Evolutionary conservation across 2,888 invertebrate genomes (phyloP).

Genomic region (Diarsia brunnea): DNA sequence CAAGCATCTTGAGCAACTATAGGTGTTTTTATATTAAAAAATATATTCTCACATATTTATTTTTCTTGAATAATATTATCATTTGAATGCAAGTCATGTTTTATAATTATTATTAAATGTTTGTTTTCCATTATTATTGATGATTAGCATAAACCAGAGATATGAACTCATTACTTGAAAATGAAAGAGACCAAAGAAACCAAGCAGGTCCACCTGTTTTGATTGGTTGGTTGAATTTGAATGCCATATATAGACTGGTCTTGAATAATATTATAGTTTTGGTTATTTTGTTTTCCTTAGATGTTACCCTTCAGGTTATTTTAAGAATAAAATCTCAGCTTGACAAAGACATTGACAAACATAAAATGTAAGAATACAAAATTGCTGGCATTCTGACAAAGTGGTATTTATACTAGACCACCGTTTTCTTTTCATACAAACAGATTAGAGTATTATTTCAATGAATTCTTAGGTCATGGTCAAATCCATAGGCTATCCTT

Average conservation of each 20-base stretch:
- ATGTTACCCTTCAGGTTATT: background rate
- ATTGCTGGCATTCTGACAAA: background rate
- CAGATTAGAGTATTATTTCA: constrained; percentile 28
- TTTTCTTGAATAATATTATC: background rate
- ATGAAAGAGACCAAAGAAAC: background rate
- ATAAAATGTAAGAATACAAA: background rate
- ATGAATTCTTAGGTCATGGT: constrained; percentile 47
- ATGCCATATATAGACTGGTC: background rate
- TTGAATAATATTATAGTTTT: background rate
- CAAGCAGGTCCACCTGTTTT: background rate
- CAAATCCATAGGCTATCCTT: constrained; percentile 36
- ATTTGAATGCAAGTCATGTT: constrained; percentile 4
- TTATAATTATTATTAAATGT: background rate
- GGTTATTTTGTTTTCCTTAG: background rate
- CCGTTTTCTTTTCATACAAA: constrained; percentile 15
- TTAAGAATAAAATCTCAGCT: background rate
- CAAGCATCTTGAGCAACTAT: background rate
- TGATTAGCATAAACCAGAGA: background rate
- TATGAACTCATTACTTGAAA: background rate
- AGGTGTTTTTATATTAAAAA: background rate
- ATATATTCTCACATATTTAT: background rate
- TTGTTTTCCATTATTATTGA: constrained; percentile 1
- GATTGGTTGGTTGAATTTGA: background rate
- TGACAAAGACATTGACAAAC: constrained; percentile 19
- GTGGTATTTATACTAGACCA: background rate